Evolutionary conservation across 2,113 vertebrate genomes (phyloP).

Genomic region (Grus americana): DNA sequence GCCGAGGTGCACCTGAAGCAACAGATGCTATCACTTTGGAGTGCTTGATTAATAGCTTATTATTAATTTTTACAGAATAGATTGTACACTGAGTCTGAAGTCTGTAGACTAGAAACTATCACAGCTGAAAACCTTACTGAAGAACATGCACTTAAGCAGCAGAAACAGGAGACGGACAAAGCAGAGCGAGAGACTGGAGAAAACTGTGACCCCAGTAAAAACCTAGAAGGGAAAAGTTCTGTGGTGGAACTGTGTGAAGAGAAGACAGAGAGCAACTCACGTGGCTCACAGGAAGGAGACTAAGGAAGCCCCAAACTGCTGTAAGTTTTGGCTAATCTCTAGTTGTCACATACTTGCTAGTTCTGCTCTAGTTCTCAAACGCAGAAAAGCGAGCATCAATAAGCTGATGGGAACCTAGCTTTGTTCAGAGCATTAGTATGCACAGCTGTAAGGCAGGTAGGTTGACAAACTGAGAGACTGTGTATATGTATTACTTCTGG

Average conservation of each 20-base stretch:
- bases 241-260: neutral
- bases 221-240: neutral
- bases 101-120: neutral
- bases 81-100: neutral
- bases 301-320: neutral
- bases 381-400: neutral
- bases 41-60: neutral
- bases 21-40: neutral
- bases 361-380: neutral
- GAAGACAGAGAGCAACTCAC: neutral
- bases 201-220: neutral
- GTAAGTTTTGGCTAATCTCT: conserved; percentile 17
- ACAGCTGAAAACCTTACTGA: neutral
- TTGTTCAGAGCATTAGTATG: neutral
- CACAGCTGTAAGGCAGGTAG: neutral
- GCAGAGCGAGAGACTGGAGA: neutral
- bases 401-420: neutral
- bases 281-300: neutral
- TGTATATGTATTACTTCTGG: rapidly evolving
- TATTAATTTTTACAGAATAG: conserved; percentile 48
- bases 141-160: neutral
- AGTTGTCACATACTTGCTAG: neutral
- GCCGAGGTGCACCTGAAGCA: neutral
- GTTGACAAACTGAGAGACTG: neutral
- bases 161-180: neutral